Percentiles rank a stretch among this genome's conserved stretches.
phyloP scores from a whole-genome alignment of 2,113 vertebrate genomes.

The Oryzias woworae region DNA sequence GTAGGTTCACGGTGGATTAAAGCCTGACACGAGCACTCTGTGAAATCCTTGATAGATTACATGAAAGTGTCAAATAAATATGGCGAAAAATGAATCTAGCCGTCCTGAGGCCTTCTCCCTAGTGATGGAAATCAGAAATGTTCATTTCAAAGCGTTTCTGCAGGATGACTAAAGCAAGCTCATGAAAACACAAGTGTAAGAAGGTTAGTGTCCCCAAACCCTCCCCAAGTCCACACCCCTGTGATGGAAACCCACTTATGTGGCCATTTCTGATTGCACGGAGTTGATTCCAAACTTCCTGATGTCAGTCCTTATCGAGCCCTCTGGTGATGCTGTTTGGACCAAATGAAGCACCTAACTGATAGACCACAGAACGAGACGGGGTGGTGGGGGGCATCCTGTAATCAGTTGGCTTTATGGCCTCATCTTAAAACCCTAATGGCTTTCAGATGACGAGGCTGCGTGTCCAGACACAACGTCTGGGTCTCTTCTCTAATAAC shows the following conservation, averaged over 20 bases:
- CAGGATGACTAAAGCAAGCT: constrained; percentile 30
- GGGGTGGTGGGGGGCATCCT: constrained; percentile 24
- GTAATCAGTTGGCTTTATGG: constrained; percentile 62
- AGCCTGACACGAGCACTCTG: constrained; percentile 1
- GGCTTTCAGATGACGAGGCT: constrained; percentile 58
- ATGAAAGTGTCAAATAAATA: constrained; percentile 21
- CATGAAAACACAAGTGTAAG: constrained; percentile 53
- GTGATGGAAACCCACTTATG: constrained; percentile 55
- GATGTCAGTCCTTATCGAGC: constrained; percentile 48
- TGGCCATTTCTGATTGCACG: constrained; percentile 45
- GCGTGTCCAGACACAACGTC: constrained; percentile 58
- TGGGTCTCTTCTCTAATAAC: constrained; percentile 61
- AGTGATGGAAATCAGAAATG: constrained; percentile 18
- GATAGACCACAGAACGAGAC: constrained; percentile 29
- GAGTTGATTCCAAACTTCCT: constrained; percentile 56
- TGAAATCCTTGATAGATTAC: neutral
- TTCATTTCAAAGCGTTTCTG: constrained; percentile 34
- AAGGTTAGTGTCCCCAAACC: constrained; percentile 17
- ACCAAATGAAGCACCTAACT: constrained; percentile 26
- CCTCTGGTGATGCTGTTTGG: constrained; percentile 42
- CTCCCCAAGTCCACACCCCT: neutral
- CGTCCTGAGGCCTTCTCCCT: constrained; percentile 4
- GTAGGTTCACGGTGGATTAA: too few relatives aligned
- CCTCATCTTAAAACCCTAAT: constrained; percentile 67
- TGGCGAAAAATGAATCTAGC: constrained; percentile 18